phyloP scores from a whole-genome alignment of 2,888 invertebrate genomes.

The Chironomus riparius region DNA sequence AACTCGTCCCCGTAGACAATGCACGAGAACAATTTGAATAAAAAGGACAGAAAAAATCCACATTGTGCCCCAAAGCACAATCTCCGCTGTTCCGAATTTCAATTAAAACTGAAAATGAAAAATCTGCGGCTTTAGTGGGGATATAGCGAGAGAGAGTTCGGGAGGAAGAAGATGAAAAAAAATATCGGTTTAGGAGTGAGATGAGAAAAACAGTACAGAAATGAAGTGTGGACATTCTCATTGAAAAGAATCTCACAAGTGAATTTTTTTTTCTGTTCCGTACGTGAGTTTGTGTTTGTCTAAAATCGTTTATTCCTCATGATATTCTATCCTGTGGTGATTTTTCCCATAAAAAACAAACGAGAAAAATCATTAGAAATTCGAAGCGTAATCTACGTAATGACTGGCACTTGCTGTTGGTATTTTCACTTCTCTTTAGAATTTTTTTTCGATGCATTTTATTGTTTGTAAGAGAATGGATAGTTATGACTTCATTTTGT shows the following conservation, averaged over 20 bases:
- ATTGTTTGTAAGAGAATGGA: too few species aligned
- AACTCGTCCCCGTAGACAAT: not conserved
- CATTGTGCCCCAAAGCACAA: not conserved
- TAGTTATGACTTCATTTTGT: too few species aligned
- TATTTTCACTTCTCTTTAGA: slow-evolving; percentile 1
- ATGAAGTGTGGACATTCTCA: not conserved
- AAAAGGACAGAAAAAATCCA: slow-evolving; percentile 3
- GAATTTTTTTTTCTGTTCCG: not conserved
- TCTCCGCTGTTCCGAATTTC: slow-evolving; percentile 4
- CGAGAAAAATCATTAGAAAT: not conserved
- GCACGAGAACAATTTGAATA: not conserved
- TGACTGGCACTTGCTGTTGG: not conserved
- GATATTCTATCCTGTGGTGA: too few species aligned
- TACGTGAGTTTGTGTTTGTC: too few species aligned
- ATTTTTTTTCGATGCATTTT: not conserved
- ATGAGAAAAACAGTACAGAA: not conserved
- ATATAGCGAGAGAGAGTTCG: not conserved
- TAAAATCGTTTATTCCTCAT: too few species aligned
- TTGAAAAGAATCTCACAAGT: not conserved
- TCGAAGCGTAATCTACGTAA: slow-evolving; percentile 7
- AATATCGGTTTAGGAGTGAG: not conserved
- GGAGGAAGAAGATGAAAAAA: not conserved
- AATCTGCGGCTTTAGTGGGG: not conserved
- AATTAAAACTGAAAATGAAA: slow-evolving; percentile 25
- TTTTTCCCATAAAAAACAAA: not conserved